phyloP scores from a whole-genome alignment of 2,113 vertebrate genomes.

The Lota lota region DNA sequence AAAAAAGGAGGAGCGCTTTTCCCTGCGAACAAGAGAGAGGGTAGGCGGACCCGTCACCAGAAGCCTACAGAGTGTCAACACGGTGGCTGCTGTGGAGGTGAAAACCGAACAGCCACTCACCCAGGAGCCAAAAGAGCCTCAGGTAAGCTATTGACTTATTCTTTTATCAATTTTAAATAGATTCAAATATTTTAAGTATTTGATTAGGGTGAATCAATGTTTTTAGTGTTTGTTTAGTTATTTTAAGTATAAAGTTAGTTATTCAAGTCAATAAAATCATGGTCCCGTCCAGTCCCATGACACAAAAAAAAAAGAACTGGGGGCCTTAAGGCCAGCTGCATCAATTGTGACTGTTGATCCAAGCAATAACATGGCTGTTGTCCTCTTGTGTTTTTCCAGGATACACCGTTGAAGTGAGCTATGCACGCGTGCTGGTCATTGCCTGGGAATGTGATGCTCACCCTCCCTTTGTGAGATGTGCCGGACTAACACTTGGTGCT shows the following conservation, averaged over 20 bases:
- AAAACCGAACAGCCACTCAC: slow-evolving; percentile 75
- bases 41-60: slow-evolving; percentile 88
- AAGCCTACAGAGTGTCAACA: slow-evolving; percentile 83
- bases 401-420: slow-evolving; percentile 63
- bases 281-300: no score
- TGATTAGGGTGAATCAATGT: neutral
- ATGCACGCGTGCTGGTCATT: slow-evolving; percentile 27
- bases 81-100: slow-evolving; percentile 73
- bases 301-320: no score
- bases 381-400: slow-evolving; percentile 49
- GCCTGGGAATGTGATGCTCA: slow-evolving; percentile 26
- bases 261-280: neutral
- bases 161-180: neutral
- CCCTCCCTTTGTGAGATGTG: slow-evolving; percentile 25
- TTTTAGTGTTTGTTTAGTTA: neutral
- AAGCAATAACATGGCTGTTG: neutral
- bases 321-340: no score
- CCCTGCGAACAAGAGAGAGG: slow-evolving; percentile 78
- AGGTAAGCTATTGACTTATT: slow-evolving; percentile 38
- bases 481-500: slow-evolving; percentile 35
- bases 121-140: slow-evolving; percentile 82
- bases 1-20: slow-evolving; percentile 87
- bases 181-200: neutral
- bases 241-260: neutral
- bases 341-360: no score